phyloP scores from a whole-genome alignment of 2,888 invertebrate genomes.

The Trachelus tabidus region DNA sequence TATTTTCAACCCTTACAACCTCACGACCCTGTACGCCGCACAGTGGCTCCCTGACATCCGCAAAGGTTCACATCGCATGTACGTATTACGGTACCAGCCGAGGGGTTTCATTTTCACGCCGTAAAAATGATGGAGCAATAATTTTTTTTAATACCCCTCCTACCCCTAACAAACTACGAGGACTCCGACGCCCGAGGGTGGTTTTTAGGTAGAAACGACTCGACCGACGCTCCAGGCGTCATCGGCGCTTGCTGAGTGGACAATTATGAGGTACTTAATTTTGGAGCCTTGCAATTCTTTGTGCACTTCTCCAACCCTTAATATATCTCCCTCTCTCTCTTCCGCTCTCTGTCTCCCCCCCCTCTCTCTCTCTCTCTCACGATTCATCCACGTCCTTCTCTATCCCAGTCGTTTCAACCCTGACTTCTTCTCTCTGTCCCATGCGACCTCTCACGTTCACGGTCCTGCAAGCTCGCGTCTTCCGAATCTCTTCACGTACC shows the following conservation, averaged over 20 bases:
- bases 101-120: slow-evolving; percentile 6
- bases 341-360: slow-evolving; percentile 14
- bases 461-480: too few species aligned
- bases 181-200: background rate
- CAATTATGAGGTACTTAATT: slow-evolving; percentile 2
- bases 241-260: slow-evolving; percentile 1
- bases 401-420: background rate
- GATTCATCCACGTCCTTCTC: slow-evolving; percentile 2
- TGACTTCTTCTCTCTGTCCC: background rate
- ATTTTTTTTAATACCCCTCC: background rate
- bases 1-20: slow-evolving; percentile 13
- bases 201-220: background rate
- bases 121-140: slow-evolving; percentile 4
- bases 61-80: background rate
- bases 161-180: background rate
- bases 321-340: slow-evolving; percentile 23
- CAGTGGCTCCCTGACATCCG: background rate
- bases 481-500: too few species aligned
- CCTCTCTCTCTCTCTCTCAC: slow-evolving; percentile 10
- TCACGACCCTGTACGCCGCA: background rate
- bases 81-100: background rate
- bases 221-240: background rate
- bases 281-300: background rate
- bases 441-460: background rate
- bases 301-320: background rate